Percentiles rank a stretch among this genome's conserved stretches.
These are phyloP conservation scores for Oncorhynchus clarkii DNA, from an alignment of 2,113 vertebrate species.

Conservation along the genomic window DNA sequence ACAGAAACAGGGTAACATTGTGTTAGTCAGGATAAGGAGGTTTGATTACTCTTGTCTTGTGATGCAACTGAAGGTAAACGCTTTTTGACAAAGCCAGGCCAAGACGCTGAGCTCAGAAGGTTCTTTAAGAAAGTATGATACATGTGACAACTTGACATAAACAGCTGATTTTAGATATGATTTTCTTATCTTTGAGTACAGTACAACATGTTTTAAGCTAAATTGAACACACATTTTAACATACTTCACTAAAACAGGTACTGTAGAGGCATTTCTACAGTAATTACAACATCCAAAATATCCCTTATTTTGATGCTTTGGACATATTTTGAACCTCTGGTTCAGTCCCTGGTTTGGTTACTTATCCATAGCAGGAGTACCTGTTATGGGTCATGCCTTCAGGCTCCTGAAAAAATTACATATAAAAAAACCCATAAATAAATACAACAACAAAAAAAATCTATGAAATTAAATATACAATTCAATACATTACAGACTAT, in stretches of 20 bases:
- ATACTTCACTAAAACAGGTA: neutral
- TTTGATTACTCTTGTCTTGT: neutral
- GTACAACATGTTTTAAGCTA: neutral
- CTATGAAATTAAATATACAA: too few relatives aligned
- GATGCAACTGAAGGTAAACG: too few relatives aligned
- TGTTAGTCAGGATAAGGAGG: neutral
- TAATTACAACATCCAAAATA: neutral
- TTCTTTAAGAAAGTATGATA: neutral
- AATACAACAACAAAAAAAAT: too few relatives aligned
- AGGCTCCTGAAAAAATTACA: neutral
- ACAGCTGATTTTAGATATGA: neutral
- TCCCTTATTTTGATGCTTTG: neutral
- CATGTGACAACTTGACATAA: neutral
- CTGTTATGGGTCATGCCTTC: too few relatives aligned
- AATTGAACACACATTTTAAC: neutral
- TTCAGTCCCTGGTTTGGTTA: neutral
- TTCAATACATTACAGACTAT: too few relatives aligned
- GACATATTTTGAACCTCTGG: neutral
- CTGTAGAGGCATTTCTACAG: neutral
- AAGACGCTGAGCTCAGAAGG: neutral
- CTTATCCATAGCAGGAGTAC: neutral
- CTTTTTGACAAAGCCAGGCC: neutral
- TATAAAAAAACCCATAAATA: too few relatives aligned
- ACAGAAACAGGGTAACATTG: neutral
- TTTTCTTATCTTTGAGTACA: neutral